phyloP scores from a whole-genome alignment of 2,113 vertebrate species.

The Desmodus rotundus region DNA sequence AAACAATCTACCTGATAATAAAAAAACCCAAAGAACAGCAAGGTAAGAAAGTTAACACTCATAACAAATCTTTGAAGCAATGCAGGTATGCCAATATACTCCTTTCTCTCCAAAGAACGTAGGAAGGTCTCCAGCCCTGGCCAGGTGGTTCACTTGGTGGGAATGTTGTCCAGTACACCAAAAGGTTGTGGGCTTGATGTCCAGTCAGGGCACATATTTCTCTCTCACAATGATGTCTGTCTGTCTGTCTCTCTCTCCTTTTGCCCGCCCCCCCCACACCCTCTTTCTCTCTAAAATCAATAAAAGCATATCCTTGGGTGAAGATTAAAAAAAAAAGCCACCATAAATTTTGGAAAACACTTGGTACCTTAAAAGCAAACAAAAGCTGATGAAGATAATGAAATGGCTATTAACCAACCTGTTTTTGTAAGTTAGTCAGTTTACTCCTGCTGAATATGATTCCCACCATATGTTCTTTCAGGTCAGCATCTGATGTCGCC shows the following conservation, averaged over 20 bases:
- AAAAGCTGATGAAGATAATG: not conserved
- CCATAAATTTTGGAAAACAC: not conserved
- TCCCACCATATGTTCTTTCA: slow-evolving; percentile 99
- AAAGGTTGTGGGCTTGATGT: too few species aligned
- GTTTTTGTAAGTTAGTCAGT: slow-evolving; percentile 98
- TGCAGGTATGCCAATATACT: not conserved
- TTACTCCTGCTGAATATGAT: slow-evolving; percentile 99
- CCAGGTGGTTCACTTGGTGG: too few species aligned
- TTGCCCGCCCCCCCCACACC: too few species aligned
- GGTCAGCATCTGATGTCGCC: slow-evolving; percentile 96
- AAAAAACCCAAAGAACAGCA: not conserved
- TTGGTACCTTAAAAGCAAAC: not conserved
- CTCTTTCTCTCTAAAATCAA: too few species aligned
- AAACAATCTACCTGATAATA: not conserved
- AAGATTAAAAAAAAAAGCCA: not conserved
- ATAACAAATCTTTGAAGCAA: not conserved
- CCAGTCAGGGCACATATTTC: too few species aligned
- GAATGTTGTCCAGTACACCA: too few species aligned
- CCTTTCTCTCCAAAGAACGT: not conserved
- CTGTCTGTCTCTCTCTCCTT: too few species aligned
- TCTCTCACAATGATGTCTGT: too few species aligned
- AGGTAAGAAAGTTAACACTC: slow-evolving; percentile 30
- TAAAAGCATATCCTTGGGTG: too few species aligned
- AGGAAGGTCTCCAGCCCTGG: not conserved
- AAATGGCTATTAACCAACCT: slow-evolving; percentile 83